phyloP scores from a whole-genome alignment of 2,888 invertebrate genomes.

The Siphonodentalium dalli region DNA sequence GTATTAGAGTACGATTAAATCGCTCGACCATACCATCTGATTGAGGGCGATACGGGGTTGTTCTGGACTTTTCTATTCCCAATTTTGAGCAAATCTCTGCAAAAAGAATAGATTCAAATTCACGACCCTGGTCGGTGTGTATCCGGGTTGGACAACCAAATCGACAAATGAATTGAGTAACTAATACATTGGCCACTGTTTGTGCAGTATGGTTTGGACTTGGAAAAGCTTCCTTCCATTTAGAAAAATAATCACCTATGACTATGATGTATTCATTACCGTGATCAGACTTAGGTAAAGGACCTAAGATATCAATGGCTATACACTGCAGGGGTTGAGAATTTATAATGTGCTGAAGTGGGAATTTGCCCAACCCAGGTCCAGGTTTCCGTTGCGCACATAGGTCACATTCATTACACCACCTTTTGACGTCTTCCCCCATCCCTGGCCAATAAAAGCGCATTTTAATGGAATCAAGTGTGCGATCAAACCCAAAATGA shows the following conservation, averaged over 20 bases:
- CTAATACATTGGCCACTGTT: constrained; percentile 18
- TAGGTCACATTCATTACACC: constrained; percentile 24
- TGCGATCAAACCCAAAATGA: constrained; percentile 28
- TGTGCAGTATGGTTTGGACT: constrained; percentile 18
- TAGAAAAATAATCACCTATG: constrained; percentile 18
- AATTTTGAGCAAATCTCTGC: too few species aligned
- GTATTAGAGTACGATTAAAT: neutral
- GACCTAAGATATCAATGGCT: constrained; percentile 24
- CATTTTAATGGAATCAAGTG: constrained; percentile 12
- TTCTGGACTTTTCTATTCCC: constrained; percentile 8
- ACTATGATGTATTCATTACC: constrained; percentile 18
- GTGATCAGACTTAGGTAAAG: constrained; percentile 2
- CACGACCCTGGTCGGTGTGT: constrained; percentile 6
- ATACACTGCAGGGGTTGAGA: constrained; percentile 19
- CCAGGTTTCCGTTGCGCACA: constrained; percentile 31
- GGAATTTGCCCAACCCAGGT: constrained; percentile 25
- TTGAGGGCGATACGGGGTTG: constrained; percentile 13
- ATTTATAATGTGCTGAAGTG: constrained; percentile 16
- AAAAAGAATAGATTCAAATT: too few species aligned
- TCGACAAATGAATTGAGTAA: constrained; percentile 8
- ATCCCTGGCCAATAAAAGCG: constrained; percentile 29
- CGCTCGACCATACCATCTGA: constrained; percentile 8
- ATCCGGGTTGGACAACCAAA: constrained; percentile 11
- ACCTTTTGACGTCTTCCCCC: constrained; percentile 12
- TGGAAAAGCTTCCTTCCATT: constrained; percentile 21